These are phyloP conservation scores for Lucifuga dentata DNA, from an alignment of 2,113 vertebrate genomes.

Conservation along the genomic window DNA sequence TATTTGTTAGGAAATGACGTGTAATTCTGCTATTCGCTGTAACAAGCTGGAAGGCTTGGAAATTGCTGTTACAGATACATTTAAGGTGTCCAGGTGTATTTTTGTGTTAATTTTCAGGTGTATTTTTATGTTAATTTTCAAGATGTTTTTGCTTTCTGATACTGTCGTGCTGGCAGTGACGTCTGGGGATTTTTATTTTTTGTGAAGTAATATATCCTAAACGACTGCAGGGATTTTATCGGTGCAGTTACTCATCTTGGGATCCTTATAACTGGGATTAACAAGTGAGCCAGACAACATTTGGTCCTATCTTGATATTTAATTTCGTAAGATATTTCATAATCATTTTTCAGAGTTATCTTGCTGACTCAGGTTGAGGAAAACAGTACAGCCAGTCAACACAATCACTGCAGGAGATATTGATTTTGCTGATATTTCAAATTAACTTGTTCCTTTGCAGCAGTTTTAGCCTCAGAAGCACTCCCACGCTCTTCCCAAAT, in stretches of 20 bases:
- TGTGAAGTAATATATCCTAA: not conserved
- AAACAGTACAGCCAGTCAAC: not conserved
- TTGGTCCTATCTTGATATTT: too few species aligned
- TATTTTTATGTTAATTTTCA: too few species aligned
- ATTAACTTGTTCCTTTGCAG: not conserved
- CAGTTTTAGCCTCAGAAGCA: not conserved
- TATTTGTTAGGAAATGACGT: too few species aligned
- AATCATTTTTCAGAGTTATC: not conserved
- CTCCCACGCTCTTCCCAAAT: not conserved
- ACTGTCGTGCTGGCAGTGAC: not conserved
- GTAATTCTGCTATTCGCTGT: too few species aligned
- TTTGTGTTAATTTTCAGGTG: too few species aligned
- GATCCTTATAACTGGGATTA: too few species aligned
- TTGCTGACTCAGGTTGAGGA: not conserved
- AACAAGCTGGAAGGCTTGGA: too few species aligned
- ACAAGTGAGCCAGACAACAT: too few species aligned
- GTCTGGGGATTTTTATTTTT: too few species aligned
- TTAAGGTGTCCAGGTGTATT: too few species aligned
- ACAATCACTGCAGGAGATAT: not conserved
- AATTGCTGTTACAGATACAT: too few species aligned
- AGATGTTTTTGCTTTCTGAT: slow-evolving; percentile 1
- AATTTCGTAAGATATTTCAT: not conserved
- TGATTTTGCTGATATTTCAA: not conserved
- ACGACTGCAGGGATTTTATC: not conserved
- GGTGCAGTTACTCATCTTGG: not conserved